Base-by-base conservation (phyloP, 2,797 vertebrate genomes). In the Enteromius trimaculatus region DNA sequence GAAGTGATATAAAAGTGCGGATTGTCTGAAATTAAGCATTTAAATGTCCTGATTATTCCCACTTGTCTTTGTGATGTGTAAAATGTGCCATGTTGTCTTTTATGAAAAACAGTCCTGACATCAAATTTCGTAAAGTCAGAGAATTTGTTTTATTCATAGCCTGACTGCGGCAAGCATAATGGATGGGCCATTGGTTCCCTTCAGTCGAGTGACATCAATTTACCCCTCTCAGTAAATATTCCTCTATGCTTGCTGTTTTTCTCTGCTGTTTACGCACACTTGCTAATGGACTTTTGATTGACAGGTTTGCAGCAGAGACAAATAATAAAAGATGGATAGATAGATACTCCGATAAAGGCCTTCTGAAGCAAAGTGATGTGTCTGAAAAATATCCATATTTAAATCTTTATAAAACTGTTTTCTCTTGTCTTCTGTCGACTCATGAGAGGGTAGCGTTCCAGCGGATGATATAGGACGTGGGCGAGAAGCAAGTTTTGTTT, bases 81-180 rank as follows among this genome's bases (percentile, higher is more conserved):
- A 74, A 51, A 65, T 82, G 5, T 53, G 34, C 17, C 6, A 1
- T 21, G 51, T 51, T 44, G 29, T 82, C 0, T n/a, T 68, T 53
- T 17, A 55, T 82, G 81, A 34, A 82, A 82, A 82, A 77, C 47
- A 76, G 14, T 23, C 62, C 6, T 47, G 6, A 53, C 11, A 17
- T 68, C 23, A 42, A 76, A 58, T 26, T 58, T 82, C 34, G 47
- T 23, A 2, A 44, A 77, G 19, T 7, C 23, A 16, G 49, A 55
- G 47, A 11, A 68, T 68, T 53, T 19, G 23, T 82, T 77, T 82
- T 77, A 47, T 82, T 69, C 64, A 69, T 77, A 42, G 37, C 19
- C 62, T 29, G 71, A 76, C 62, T 77, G 37, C 13, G 1, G 34
- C 26, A 17, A 37, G 60, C 17, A 8, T 34, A 82, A 68, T 82